Evolutionary conservation across 92 coral and sea anemone species (phyloP).

Genomic region (Heteractis magnifica): DNA sequence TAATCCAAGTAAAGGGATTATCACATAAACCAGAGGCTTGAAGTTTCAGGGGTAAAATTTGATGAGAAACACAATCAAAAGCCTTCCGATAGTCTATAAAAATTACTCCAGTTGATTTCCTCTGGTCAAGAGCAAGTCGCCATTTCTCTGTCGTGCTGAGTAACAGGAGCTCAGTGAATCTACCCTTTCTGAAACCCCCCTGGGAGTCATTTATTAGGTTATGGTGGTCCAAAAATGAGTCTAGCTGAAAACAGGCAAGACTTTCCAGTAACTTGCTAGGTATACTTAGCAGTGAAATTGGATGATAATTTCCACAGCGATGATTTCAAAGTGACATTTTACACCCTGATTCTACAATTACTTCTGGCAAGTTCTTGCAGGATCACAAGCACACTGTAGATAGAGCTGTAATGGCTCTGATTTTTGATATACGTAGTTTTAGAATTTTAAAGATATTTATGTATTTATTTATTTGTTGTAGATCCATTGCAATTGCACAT

Average conservation of each 20-base stretch:
- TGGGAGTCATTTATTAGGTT: slow-evolving; percentile 19
- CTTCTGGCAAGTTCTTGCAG: too few species aligned
- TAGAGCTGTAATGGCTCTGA: too few species aligned
- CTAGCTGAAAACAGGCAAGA: slow-evolving; percentile 31
- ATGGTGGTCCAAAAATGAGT: slow-evolving; percentile 21
- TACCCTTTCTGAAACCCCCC: slow-evolving; percentile 33
- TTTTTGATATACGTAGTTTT: too few species aligned
- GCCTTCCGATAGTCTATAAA: slow-evolving; percentile 39
- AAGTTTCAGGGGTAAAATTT: slow-evolving; percentile 32
- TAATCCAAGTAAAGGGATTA: slow-evolving; percentile 18
- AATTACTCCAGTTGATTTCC: neutral
- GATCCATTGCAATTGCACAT: too few species aligned
- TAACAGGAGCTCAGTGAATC: neutral
- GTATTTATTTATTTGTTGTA: too few species aligned
- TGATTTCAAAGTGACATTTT: too few species aligned
- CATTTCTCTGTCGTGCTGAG: slow-evolving; percentile 9
- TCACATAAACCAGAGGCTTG: slow-evolving; percentile 37
- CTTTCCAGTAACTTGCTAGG: slow-evolving; percentile 40
- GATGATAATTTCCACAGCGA: slow-evolving; percentile 35
- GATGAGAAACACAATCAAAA: slow-evolving; percentile 29
- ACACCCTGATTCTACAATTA: too few species aligned
- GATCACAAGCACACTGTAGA: too few species aligned
- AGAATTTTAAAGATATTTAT: too few species aligned
- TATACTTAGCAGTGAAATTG: slow-evolving; percentile 25
- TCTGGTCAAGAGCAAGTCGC: slow-evolving; percentile 8